These are phyloP conservation scores for Sweltsa coloradensis DNA, from an alignment of 1,140 invertebrate genomes.

Conservation along the genomic window DNA sequence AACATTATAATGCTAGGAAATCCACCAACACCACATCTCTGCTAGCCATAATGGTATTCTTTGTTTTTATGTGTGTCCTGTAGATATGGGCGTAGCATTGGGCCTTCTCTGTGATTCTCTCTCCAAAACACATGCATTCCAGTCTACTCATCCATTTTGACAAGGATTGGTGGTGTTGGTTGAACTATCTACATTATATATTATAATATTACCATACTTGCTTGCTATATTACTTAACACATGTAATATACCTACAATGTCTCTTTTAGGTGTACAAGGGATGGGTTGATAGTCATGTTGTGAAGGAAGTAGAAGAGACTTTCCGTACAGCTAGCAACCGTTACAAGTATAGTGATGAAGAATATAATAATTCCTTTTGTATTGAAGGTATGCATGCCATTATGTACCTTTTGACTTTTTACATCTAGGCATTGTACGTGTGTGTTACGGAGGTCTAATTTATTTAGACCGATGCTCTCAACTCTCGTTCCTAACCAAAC, in stretches of 20 bases:
- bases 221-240: neutral
- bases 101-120: neutral
- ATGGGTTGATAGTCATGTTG: constrained; percentile 23
- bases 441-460: too few species aligned
- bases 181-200: neutral
- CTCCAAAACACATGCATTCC: neutral
- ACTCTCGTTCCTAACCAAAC: too few species aligned
- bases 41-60: neutral
- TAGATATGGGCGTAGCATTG: neutral
- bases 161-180: neutral
- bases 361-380: neutral
- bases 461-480: too few species aligned
- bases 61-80: neutral
- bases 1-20: neutral
- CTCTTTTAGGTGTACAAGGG: constrained; percentile 33
- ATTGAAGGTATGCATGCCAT: too few species aligned
- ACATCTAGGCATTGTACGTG: too few species aligned
- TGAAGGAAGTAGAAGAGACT: constrained; percentile 8
- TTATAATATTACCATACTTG: neutral
- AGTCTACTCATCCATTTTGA: neutral
- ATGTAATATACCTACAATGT: neutral
- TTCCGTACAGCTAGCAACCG: neutral
- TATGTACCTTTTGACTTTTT: too few species aligned
- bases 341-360: neutral
- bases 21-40: neutral